Conservation (phyloP, 2,888 invertebrate genomes). For the Calameuta idolon region DNA sequence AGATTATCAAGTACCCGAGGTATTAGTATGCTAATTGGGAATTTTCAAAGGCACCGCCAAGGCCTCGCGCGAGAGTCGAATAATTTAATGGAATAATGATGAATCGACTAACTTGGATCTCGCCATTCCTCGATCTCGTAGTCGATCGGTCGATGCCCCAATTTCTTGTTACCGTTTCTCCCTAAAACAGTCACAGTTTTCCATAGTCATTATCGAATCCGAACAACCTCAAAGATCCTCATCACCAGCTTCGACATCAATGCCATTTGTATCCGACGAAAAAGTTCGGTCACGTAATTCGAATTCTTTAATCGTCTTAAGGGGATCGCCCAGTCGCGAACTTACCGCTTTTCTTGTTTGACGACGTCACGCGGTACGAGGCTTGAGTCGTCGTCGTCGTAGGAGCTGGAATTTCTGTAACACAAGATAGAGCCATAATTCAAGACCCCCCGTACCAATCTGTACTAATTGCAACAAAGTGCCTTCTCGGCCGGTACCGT, state of each 20-base stretch:
- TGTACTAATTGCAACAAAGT: background rate
- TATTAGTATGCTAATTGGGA: background rate
- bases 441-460: background rate
- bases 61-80: background rate
- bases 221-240: background rate
- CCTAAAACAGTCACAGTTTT: conserved; percentile 59
- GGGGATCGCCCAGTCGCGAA: background rate
- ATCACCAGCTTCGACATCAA: background rate
- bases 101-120: conserved; percentile 72
- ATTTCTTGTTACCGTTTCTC: conserved; percentile 71
- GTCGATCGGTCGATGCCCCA: conserved; percentile 71
- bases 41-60: background rate
- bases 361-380: conserved; percentile 71
- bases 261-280: background rate
- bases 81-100: background rate
- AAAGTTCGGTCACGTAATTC: background rate
- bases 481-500: background rate
- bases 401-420: conserved; percentile 86
- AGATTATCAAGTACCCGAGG: background rate
- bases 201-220: background rate
- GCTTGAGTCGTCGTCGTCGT: conserved; percentile 77
- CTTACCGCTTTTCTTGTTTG: conserved; percentile 76
- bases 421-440: conserved; percentile 27
- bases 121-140: conserved; percentile 82
- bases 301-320: background rate